phyloP scores from a whole-genome alignment of 2,888 invertebrate genomes.

The Drosophila mimetica region DNA sequence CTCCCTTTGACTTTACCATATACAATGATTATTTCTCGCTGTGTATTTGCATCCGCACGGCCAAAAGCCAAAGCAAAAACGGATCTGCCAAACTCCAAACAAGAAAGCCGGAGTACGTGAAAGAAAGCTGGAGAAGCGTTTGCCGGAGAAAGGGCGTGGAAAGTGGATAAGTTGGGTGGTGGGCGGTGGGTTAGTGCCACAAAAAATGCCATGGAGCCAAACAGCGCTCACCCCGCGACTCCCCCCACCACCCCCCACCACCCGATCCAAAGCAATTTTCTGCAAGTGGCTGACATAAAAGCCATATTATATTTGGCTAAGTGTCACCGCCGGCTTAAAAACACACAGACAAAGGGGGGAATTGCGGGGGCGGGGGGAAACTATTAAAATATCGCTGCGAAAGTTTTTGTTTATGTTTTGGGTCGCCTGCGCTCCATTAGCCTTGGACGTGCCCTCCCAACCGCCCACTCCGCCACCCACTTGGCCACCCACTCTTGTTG shows the following conservation, averaged over 20 bases:
- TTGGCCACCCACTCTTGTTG: conserved; percentile 13
- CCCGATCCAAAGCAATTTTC: conserved; percentile 65
- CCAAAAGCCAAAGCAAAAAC: conserved; percentile 25
- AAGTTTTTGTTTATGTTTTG: conserved; percentile 78
- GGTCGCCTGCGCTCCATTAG: conserved; percentile 72
- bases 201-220: conserved; percentile 20
- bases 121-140: conserved; percentile 7
- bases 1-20: no score
- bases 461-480: conserved; percentile 5
- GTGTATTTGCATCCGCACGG: conserved; percentile 7
- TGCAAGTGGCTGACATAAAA: conserved; percentile 78
- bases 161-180: no score
- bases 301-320: conserved; percentile 78
- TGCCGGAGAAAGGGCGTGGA: conserved; percentile 8
- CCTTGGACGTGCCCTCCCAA: conserved; percentile 65
- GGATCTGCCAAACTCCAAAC: conserved; percentile 27
- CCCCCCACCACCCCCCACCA: neutral
- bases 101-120: conserved; percentile 35
- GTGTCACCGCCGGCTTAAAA: conserved; percentile 71
- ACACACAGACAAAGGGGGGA: conserved; percentile 24
- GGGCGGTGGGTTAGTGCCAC: neutral
- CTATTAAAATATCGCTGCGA: conserved; percentile 73
- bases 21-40: neutral
- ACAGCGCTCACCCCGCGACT: no score
- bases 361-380: conserved; percentile 40